These are phyloP conservation scores for Lasioglossum zephyrum DNA, from an alignment of 2,888 invertebrate genomes.

Conservation along the genomic window DNA sequence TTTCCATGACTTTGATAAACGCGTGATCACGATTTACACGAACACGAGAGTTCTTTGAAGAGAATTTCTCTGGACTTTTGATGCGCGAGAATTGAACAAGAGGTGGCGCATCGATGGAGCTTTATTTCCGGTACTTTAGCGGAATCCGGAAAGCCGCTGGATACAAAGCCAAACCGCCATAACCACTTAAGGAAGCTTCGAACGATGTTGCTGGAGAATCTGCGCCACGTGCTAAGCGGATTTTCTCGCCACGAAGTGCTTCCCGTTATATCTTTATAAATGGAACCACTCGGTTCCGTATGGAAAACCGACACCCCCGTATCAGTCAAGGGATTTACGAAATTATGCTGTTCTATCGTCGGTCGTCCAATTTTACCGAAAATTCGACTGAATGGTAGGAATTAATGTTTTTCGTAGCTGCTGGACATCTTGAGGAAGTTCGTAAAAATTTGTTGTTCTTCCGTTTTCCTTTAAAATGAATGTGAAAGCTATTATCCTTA, in stretches of 20 bases:
- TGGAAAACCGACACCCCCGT: constrained; percentile 67
- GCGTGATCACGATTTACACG: not conserved
- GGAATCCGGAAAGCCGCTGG: constrained; percentile 70
- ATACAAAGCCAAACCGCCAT: constrained; percentile 82
- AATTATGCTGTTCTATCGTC: constrained; percentile 65
- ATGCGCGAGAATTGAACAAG: constrained; percentile 39
- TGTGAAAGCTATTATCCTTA: not conserved
- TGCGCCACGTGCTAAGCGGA: constrained; percentile 80
- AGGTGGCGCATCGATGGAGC: constrained; percentile 55
- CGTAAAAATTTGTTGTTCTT: not conserved
- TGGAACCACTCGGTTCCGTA: constrained; percentile 80
- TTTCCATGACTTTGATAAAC: not conserved
- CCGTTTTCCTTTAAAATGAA: not conserved
- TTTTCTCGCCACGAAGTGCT: constrained; percentile 77
- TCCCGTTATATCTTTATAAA: constrained; percentile 84
- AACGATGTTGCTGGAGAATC: constrained; percentile 73
- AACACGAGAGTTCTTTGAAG: not conserved
- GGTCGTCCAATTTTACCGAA: not conserved
- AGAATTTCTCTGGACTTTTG: not conserved
- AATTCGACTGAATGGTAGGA: not conserved
- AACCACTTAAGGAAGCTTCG: constrained; percentile 82
- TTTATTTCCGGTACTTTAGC: constrained; percentile 75
- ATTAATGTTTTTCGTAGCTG: not conserved
- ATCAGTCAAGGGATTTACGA: constrained; percentile 81
- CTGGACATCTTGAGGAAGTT: not conserved